Evolutionary conservation across 2,797 vertebrate species (phyloP).

Genomic region (Anas georgica): DNA sequence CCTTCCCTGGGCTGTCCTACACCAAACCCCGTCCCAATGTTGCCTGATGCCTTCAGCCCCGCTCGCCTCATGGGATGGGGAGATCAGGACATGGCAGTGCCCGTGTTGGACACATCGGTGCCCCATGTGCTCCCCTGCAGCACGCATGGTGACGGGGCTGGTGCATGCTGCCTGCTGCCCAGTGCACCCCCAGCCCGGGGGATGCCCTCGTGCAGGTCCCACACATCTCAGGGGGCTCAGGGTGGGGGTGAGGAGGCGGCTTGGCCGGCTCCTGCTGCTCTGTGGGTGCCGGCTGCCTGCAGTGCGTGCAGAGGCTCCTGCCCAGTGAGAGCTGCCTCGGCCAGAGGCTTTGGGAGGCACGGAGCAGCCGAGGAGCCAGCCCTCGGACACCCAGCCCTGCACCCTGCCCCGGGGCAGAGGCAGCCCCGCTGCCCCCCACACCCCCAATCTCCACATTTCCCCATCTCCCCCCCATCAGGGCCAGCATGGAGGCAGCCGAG

Average conservation of each 20-base stretch:
- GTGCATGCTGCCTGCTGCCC: fast-evolving
- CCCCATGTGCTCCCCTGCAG: neutral
- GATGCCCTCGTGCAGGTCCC: neutral
- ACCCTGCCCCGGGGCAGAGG: too few species aligned
- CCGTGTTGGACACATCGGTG: too few species aligned
- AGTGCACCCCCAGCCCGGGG: fast-evolving
- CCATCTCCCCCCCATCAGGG: conserved; percentile 65
- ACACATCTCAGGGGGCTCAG: fast-evolving
- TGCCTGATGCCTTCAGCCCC: neutral
- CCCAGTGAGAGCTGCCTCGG: fast-evolving
- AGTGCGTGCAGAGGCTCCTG: neutral
- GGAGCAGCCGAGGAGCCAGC: neutral
- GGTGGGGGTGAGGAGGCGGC: neutral
- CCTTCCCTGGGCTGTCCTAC: too few species aligned
- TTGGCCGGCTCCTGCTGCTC: too few species aligned
- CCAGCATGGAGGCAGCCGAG: conserved; percentile 81
- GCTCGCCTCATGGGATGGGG: neutral
- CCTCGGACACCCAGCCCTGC: neutral
- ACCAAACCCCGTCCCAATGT: fast-evolving
- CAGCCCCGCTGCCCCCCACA: neutral
- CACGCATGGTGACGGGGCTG: fast-evolving
- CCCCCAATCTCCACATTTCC: too few species aligned
- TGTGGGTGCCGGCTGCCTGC: too few species aligned
- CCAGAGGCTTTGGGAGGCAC: fast-evolving
- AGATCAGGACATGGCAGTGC: neutral